phyloP scores from a whole-genome alignment of 2,113 vertebrate species.

The Hypanus sabinus region DNA sequence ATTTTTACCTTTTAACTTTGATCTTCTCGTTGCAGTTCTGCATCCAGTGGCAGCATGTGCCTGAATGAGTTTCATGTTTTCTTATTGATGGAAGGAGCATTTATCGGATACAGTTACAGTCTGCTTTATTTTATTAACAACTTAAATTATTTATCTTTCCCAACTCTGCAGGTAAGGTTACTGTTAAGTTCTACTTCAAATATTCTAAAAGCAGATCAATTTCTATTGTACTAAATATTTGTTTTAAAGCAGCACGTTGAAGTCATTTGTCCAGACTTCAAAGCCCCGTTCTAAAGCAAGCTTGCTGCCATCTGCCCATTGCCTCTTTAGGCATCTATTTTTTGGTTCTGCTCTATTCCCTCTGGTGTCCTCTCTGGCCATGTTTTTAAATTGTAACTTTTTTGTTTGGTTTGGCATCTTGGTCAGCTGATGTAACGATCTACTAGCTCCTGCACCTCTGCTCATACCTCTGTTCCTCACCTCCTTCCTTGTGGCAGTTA shows the following conservation, averaged over 20 bases:
- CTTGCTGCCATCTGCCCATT: neutral
- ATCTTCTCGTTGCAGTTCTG: slow-evolving; percentile 42
- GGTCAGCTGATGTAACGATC: neutral
- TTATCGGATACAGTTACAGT: slow-evolving; percentile 83
- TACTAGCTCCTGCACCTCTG: neutral
- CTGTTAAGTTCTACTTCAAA: neutral
- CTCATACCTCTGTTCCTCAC: neutral
- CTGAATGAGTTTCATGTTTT: slow-evolving; percentile 86
- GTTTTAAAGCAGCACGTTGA: neutral
- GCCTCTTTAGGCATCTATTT: neutral
- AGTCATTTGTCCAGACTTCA: slow-evolving; percentile 32
- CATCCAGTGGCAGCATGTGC: slow-evolving; percentile 55
- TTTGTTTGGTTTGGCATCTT: slow-evolving; percentile 16
- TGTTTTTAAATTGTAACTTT: neutral
- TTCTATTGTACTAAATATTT: neutral
- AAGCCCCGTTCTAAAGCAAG: neutral
- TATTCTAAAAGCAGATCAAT: neutral
- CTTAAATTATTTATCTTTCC: slow-evolving; percentile 86
- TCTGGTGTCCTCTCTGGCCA: neutral
- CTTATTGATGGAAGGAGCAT: slow-evolving; percentile 77
- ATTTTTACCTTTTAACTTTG: neutral
- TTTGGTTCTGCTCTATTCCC: neutral
- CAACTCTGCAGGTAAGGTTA: slow-evolving; percentile 72
- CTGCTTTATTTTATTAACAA: slow-evolving; percentile 79
- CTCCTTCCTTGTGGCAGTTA: neutral